phyloP scores from a whole-genome alignment of 2,888 invertebrate genomes.

The Seladonia tumulorum region DNA sequence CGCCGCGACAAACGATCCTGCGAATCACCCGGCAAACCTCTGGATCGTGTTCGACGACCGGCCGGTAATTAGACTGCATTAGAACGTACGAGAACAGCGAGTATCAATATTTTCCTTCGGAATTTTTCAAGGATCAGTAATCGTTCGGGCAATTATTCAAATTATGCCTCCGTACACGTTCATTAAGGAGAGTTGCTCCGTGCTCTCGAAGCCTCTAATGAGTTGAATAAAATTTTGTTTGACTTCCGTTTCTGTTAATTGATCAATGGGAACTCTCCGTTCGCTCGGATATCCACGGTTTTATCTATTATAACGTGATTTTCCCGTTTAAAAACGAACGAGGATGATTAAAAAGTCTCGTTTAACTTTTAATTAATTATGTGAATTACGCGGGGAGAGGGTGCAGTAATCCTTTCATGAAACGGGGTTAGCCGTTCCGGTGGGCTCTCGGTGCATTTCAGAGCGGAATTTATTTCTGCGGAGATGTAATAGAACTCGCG shows the following conservation, averaged over 20 bases:
- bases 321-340: not conserved
- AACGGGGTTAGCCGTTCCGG: not conserved
- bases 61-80: not conserved
- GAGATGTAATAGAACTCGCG: not conserved
- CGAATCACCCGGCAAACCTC: not conserved
- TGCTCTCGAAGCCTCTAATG: not conserved
- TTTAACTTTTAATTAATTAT: constrained; percentile 3
- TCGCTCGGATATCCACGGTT: too few relatives aligned
- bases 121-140: not conserved
- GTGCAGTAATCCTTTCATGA: not conserved
- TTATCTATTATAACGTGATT: not conserved
- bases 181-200: not conserved
- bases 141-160: not conserved
- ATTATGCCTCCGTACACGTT: not conserved
- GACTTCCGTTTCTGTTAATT: not conserved
- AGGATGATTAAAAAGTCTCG: not conserved
- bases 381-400: not conserved
- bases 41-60: not conserved
- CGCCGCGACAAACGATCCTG: constrained; percentile 23
- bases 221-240: not conserved
- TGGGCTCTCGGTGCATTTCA: not conserved
- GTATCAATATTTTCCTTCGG: not conserved
- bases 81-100: too few relatives aligned
- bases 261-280: not conserved
- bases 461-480: not conserved